Evolutionary conservation across 2,113 vertebrate genomes (phyloP), one percentile per base, ranked within the genome.

Genomic region (Siphamia tubifer): DNA sequence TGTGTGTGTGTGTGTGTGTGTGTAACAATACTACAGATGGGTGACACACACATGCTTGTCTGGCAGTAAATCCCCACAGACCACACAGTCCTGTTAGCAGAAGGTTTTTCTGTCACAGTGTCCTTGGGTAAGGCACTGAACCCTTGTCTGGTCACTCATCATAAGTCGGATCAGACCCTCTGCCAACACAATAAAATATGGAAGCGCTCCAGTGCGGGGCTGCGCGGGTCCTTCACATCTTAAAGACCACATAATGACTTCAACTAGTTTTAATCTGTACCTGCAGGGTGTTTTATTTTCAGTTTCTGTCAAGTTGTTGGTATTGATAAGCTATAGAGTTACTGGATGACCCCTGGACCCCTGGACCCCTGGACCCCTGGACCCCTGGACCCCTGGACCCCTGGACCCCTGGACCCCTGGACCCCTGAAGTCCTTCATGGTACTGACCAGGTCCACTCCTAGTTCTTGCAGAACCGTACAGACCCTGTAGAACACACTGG

Each of bases 61-160:
- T 73, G 75, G 56, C 77, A 78, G 75, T 86, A 85, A 83, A 83
- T 87, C 85, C 87, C 85, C 27, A 55, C 52, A 78, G 85, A 72
- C 83, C n/a, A 19, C 68, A 53, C 51, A 66, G 74, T 56, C 72
- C 77, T 78, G 77, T 68, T 78, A 83, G 51, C 79, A 83, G 77
- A 83, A 80, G 82, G 77, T 77, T 84, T 80, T 55, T 30, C 72
- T 80, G 67, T 82, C 79, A 82, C 74, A 74, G 77, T 87, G 85
- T 86, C 87, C 87, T 87, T 89, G 87, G 83, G 52, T 79, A 55
- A 82, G 79, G 83, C 77, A 75, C 73, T 63, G 52, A 42, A 57
- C 56, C 52, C 52, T 20, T 61, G 65, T 51, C 42, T 57, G 79
- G 65, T 86, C 74, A 81, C 71, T 76, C 72, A 44, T 78, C 74